These are phyloP conservation scores for Pinctada fucata DNA, from an alignment of 2,888 invertebrate species.

Conservation along the genomic window DNA sequence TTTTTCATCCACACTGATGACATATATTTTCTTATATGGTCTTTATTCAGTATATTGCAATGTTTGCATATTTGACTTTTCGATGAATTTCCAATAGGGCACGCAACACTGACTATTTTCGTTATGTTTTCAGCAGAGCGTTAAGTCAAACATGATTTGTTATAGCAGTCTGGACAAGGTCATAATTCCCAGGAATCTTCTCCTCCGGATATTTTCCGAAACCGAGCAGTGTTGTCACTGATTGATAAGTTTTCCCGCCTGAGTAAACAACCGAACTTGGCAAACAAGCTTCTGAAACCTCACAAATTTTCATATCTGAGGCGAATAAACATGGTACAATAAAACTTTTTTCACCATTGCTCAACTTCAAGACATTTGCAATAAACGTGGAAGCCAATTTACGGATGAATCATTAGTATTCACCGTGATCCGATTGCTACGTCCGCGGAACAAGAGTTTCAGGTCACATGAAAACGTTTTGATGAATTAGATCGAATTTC, in stretches of 20 bases:
- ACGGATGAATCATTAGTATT: not conserved
- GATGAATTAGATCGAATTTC: slow-evolving; percentile 43
- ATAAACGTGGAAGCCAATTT: not conserved
- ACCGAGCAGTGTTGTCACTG: not conserved
- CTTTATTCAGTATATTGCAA: too few species aligned
- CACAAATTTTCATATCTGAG: not conserved
- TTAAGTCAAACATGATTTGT: too few species aligned
- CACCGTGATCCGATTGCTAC: not conserved
- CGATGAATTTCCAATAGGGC: too few species aligned
- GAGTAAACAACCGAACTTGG: not conserved
- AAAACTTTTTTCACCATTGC: not conserved
- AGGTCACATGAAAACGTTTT: slow-evolving; percentile 29
- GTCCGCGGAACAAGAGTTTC: slow-evolving; percentile 1
- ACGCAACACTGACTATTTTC: too few species aligned
- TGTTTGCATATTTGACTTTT: too few species aligned
- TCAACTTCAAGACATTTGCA: not conserved
- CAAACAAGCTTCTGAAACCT: not conserved
- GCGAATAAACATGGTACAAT: not conserved
- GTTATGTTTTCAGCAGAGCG: too few species aligned
- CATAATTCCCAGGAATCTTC: too few species aligned
- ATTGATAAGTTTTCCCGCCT: not conserved
- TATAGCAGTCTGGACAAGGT: too few species aligned
- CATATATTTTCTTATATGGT: too few species aligned
- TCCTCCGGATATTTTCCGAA: not conserved
- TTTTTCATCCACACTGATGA: too few species aligned